Evolutionary conservation across 2,113 vertebrate species (phyloP), one percentile per base, ranked within the genome.

Genomic region (Dunckerocampus dactyliophorus): DNA sequence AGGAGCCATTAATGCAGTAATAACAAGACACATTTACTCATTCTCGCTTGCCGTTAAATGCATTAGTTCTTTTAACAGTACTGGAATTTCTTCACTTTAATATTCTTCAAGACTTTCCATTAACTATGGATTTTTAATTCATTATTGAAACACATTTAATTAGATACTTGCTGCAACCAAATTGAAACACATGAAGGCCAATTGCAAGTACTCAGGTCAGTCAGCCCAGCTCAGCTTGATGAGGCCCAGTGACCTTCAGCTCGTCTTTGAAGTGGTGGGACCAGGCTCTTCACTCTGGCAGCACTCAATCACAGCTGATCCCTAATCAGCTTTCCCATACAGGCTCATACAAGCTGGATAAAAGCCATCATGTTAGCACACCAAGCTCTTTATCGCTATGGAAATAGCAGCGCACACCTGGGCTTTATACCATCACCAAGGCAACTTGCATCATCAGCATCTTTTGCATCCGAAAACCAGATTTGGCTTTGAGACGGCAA

Each of bases 261-360:
- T 21, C 13, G 79, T 67, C 69, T 75, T 80, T 28, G 3, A 47
- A 37, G 72, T 47, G 54, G 14, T 21, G 9, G n/a, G 48, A 47
- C 59, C 24, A 8, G 68, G 64, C 66, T 62, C 75, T 72, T 69
- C 62, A 47, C 58, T 47, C 67, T 64, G 56, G 4, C 74, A 31
- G 65, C 68, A 12, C 74, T 63, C 19, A 49, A 57, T 77, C 71
- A 55, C 65, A 48, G 14, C 66, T 84, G 76, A 86, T 70, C 81
- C 83, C 61, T 88, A 86, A 88, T 85, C 82, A 85, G 86, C 84
- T 88, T 88, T 85, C 67, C 65, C 74, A 79, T 76, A 24, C 52
- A 57, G 72, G 71, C 79, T 86, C 82, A 85, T 81, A 78, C 79
- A 81, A 81, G 77, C 77, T 82, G 82, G 81, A 79, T 81, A 54